These are phyloP conservation scores for Sminthurinus signatus DNA, from an alignment of 1,140 invertebrate species.

Conservation along the genomic window DNA sequence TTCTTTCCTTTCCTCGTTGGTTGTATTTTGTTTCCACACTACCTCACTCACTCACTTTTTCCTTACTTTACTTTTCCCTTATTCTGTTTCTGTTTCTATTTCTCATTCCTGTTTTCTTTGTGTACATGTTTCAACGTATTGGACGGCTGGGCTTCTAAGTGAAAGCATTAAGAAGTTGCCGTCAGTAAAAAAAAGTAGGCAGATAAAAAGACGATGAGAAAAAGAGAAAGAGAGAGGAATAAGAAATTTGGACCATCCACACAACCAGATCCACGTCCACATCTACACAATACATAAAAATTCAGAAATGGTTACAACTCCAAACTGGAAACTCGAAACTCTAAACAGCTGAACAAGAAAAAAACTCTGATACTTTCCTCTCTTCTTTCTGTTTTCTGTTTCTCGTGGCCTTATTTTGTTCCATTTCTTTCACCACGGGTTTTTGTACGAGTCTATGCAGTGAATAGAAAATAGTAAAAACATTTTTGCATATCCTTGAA, in stretches of 20 bases:
- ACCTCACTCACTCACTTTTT: too few relatives aligned
- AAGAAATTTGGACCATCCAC: neutral
- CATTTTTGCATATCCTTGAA: neutral
- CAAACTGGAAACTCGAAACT: neutral
- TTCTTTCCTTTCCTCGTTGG: too few relatives aligned
- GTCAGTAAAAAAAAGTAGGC: constrained; percentile 15
- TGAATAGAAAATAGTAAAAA: neutral
- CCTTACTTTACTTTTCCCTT: too few relatives aligned
- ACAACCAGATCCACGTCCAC: too few relatives aligned
- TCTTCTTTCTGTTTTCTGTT: neutral
- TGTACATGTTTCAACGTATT: too few relatives aligned
- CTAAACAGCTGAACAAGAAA: neutral
- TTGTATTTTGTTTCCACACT: too few relatives aligned
- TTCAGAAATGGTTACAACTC: constrained; percentile 8
- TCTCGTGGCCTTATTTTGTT: neutral
- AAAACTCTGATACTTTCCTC: neutral
- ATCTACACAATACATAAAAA: constrained; percentile 14
- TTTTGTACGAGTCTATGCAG: neutral
- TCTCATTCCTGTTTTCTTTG: too few relatives aligned
- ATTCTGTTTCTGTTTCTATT: too few relatives aligned
- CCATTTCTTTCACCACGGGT: neutral
- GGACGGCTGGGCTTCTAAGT: too few relatives aligned
- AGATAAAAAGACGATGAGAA: neutral
- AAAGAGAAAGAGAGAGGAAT: neutral
- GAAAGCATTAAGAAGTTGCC: too few relatives aligned